A percentile compares a stretch with the other conserved stretches of the same genome.
These are phyloP conservation scores for Platalea minor DNA, from an alignment of 2,797 vertebrate species.

Conservation along the genomic window DNA sequence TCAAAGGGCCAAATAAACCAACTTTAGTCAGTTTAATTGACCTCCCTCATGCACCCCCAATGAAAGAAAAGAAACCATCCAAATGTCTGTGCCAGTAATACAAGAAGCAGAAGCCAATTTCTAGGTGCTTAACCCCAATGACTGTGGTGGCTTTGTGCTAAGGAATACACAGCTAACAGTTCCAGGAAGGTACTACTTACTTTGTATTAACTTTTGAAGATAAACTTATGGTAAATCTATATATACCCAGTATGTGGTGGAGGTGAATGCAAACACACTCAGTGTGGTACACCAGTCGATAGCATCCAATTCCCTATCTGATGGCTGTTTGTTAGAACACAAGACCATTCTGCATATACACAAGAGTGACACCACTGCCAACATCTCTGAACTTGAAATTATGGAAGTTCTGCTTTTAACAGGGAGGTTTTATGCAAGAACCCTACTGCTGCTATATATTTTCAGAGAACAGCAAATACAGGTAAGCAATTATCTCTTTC, in stretches of 20 bases:
- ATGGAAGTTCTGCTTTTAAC: background rate
- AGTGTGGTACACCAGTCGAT: accelerated
- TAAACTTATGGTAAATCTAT: background rate
- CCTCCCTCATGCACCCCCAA: background rate
- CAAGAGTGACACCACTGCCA: background rate
- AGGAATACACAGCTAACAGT: background rate
- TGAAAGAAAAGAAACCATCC: background rate
- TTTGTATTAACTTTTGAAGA: background rate
- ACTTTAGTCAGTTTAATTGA: background rate
- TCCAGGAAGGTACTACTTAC: background rate
- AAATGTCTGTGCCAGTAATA: background rate
- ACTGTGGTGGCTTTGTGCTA: background rate
- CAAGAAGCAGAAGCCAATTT: background rate
- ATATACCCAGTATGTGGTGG: background rate
- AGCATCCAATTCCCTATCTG: background rate
- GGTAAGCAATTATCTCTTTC: background rate
- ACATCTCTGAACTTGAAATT: background rate
- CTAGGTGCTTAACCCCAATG: accelerated
- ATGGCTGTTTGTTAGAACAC: background rate
- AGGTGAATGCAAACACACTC: background rate
- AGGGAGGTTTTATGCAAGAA: background rate
- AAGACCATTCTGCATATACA: background rate
- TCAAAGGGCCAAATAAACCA: background rate
- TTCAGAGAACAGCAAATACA: background rate
- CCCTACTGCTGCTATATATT: background rate